phyloP scores from a whole-genome alignment of 2,113 vertebrate species.

The Coptodon bakossiorum region DNA sequence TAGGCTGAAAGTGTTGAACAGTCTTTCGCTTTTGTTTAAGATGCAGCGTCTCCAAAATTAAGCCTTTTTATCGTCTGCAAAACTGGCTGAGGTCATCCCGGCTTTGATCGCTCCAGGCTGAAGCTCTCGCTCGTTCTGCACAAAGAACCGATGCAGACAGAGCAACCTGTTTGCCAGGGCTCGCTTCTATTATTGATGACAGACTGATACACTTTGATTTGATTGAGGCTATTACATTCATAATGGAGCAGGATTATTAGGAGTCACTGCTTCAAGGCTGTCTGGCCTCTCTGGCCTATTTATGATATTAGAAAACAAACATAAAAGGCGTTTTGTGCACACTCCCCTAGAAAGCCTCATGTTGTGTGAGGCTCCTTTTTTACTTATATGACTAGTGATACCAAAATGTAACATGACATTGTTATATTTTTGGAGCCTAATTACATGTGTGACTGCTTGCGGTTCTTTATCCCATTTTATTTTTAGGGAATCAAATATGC shows the following conservation, averaged over 20 bases:
- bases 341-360: not conserved
- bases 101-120: not conserved
- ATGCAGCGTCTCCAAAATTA: not conserved
- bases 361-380: not conserved
- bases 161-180: not conserved
- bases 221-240: not conserved
- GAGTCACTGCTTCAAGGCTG: not conserved
- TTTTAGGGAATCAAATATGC: not conserved
- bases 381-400: not conserved
- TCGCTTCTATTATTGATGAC: slow-evolving; percentile 31
- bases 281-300: not conserved
- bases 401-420: not conserved
- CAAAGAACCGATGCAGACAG: not conserved
- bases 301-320: not conserved
- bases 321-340: not conserved
- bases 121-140: not conserved
- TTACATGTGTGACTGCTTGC: not conserved
- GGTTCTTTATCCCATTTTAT: not conserved
- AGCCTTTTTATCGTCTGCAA: not conserved
- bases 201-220: slow-evolving; percentile 19
- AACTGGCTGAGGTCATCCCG: not conserved
- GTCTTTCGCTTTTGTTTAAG: not conserved
- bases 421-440: not conserved
- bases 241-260: slow-evolving; percentile 20
- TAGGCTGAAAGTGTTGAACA: not conserved